These are phyloP conservation scores for Ellobium chinense DNA, from an alignment of 2,888 invertebrate species.

Conservation along the genomic window DNA sequence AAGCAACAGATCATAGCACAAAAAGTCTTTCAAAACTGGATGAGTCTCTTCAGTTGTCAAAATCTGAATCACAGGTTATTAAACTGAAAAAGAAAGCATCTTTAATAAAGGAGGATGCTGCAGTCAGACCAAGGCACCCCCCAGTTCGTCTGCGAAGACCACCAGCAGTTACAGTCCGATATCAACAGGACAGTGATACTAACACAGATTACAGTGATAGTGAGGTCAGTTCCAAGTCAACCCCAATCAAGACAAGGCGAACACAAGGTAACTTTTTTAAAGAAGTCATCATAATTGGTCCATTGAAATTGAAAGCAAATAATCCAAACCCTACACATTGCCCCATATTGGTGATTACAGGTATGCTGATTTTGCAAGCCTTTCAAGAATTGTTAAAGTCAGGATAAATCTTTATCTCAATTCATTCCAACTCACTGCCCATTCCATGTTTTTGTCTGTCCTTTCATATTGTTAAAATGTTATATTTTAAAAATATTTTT, in stretches of 20 bases:
- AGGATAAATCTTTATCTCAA: no score
- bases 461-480: no score
- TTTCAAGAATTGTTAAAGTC: no score
- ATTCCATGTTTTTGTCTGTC: no score
- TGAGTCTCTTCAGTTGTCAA: conserved; percentile 10
- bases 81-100: conserved; percentile 6
- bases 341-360: no score
- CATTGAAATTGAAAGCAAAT: no score
- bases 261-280: background rate
- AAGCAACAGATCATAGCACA: background rate
- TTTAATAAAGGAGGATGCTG: conserved; percentile 22
- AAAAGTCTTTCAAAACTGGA: conserved; percentile 11
- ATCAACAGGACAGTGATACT: conserved; percentile 40
- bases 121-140: conserved; percentile 33
- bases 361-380: no score
- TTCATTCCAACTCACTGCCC: no score
- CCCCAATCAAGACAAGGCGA: conserved; percentile 1
- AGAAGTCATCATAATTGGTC: no score
- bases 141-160: conserved; percentile 11
- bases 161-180: conserved; percentile 18
- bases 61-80: background rate
- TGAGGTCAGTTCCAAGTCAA: conserved; percentile 2
- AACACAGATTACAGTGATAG: conserved; percentile 45
- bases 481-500: no score
- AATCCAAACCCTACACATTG: no score